Percentiles rank a stretch among this genome's conserved stretches.
These are phyloP conservation scores for Coenonympha arcania DNA, from an alignment of 2,888 invertebrate species.

Conservation along the genomic window DNA sequence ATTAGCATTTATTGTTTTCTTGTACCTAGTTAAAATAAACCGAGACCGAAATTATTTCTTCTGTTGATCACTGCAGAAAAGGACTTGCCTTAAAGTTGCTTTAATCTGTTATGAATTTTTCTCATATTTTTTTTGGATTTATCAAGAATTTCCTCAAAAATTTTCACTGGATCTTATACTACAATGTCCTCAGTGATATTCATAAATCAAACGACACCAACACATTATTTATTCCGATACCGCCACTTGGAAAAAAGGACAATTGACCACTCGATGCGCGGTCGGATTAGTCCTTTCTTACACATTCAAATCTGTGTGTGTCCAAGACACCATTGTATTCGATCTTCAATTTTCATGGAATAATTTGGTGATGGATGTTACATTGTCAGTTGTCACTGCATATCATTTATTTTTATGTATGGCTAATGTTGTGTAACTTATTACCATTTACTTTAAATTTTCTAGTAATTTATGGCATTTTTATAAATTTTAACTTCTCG, in stretches of 20 bases:
- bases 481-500: too few relatives aligned
- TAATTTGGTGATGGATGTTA: constrained; percentile 17
- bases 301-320: constrained; percentile 50
- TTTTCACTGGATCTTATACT: not conserved
- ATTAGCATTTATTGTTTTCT: too few relatives aligned
- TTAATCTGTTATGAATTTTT: too few relatives aligned
- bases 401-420: constrained; percentile 7
- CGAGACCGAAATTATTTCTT: too few relatives aligned
- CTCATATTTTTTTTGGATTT: too few relatives aligned
- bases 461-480: too few relatives aligned
- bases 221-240: constrained; percentile 54
- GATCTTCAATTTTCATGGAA: constrained; percentile 5
- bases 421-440: constrained; percentile 1
- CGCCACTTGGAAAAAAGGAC: constrained; percentile 43
- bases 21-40: too few relatives aligned
- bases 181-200: constrained; percentile 32
- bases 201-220: constrained; percentile 51
- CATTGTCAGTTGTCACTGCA: constrained; percentile 13
- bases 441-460: constrained; percentile 1
- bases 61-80: too few relatives aligned
- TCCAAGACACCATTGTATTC: constrained; percentile 13
- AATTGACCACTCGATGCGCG: constrained; percentile 52
- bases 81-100: too few relatives aligned
- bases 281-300: constrained; percentile 59
- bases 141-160: not conserved